Evolutionary conservation across 1,140 invertebrate genomes (phyloP).

Genomic region (Drosophila repleta): DNA sequence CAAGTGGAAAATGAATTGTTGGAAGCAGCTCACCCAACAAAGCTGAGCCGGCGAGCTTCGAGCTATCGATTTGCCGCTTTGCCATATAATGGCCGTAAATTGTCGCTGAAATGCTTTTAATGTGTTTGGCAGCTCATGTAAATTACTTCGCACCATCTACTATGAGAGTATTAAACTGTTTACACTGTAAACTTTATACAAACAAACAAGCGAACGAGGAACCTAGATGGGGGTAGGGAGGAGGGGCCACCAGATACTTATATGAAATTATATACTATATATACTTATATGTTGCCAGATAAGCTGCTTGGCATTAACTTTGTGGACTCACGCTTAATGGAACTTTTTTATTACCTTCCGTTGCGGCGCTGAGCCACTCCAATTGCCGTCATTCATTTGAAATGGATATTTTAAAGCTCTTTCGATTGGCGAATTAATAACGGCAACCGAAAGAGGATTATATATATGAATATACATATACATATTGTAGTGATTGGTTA

Average conservation of each 20-base stretch:
- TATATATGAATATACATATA: conserved; percentile 15
- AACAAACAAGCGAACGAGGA: neutral
- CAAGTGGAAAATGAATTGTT: conserved; percentile 50
- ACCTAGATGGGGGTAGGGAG: neutral
- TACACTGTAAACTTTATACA: conserved; percentile 30
- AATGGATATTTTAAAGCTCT: conserved; percentile 67
- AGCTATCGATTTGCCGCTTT: conserved; percentile 51
- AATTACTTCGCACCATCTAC: conserved; percentile 44
- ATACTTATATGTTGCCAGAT: conserved; percentile 52
- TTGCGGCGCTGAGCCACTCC: conserved; percentile 42
- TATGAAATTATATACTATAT: conserved; percentile 44
- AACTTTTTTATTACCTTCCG: conserved; percentile 76
- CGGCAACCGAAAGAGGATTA: conserved; percentile 22
- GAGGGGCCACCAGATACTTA: conserved; percentile 29
- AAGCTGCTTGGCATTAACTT: conserved; percentile 66
- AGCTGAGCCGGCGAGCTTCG: conserved; percentile 19
- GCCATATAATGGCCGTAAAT: conserved; percentile 52
- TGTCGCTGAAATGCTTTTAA: conserved; percentile 64
- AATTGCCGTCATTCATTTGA: conserved; percentile 51
- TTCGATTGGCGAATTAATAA: conserved; percentile 55
- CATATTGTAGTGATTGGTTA: conserved; percentile 3
- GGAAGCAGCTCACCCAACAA: conserved; percentile 3
- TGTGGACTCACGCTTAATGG: conserved; percentile 58
- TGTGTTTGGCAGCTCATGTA: conserved; percentile 52
- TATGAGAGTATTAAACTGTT: conserved; percentile 46